Evolutionary conservation across 2,888 invertebrate species (phyloP), one percentile per base, ranked within the genome.

Genomic region (Smittia sp.): DNA sequence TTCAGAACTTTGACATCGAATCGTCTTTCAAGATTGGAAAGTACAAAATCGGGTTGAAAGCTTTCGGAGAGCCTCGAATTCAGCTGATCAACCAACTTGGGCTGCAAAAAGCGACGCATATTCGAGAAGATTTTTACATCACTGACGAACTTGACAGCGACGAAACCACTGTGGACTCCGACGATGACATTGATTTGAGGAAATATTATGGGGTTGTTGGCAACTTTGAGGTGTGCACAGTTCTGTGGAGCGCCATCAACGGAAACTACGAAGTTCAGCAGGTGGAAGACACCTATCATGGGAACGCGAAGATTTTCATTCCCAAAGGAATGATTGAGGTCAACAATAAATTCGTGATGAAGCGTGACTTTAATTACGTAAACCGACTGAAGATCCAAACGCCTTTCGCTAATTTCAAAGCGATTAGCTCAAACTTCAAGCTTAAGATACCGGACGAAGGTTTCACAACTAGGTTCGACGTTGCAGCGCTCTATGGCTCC

Each of bases 21-120:
- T 78, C 90, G 75, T 89, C 90, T 9, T 81, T 90, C 1, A 86
- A 88, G 77, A 80, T 93, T 46, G 90, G 90, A 0, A 86, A 87
- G 76, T 87, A 88, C 78, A 90, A 89, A 84, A 85, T 87, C 74
- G 83, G 82, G 0, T 68, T 80, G 1, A 79, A 79, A 73, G 66
- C 20, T 9, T 54, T 66, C 69, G 81, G 80, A 0, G 78, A 80
- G 32, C 80, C 80, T 0, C 82, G 82, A 74, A 79, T 80, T 1
- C 79, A 80, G 58, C 74, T 82, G 22, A 78, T 82, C 7, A 79
- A 79, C 38, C 77, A 81, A 65, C 75, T 82, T 39, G 79, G 79
- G 22, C 7, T 73, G 62, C 67, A 22, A 46, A 74, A 52, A 69
- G 74, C 38, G 18, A 72, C 25, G 38, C 65, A 72, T 39, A 58